phyloP scores from a whole-genome alignment of 2,888 invertebrate species.

The Apodemia mormo region DNA sequence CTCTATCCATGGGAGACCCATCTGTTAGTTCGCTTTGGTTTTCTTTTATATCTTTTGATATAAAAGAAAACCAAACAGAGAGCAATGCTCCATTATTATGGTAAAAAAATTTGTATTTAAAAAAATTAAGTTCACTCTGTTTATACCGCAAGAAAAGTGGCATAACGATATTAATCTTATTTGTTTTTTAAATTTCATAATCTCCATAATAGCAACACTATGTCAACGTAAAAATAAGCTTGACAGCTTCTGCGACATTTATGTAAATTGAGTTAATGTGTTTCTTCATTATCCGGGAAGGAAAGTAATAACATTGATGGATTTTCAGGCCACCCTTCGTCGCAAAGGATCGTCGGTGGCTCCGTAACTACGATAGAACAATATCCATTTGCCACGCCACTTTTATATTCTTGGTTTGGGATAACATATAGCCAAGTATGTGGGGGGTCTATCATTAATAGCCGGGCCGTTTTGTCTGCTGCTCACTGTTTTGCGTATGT shows the following conservation, averaged over 20 bases:
- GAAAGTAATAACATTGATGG: conserved; percentile 13
- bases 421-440: conserved; percentile 34
- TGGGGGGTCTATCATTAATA: conserved; percentile 37
- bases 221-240: neutral
- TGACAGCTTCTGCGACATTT: neutral
- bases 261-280: conserved; percentile 1
- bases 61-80: too few species aligned
- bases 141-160: too few species aligned
- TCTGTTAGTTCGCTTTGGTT: too few species aligned
- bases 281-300: neutral
- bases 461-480: conserved; percentile 35
- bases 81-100: too few species aligned
- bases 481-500: conserved; percentile 40
- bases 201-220: too few species aligned
- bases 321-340: neutral
- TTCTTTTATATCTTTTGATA: too few species aligned
- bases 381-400: conserved; percentile 35
- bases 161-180: too few species aligned
- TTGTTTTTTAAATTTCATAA: too few species aligned
- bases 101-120: too few species aligned
- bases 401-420: conserved; percentile 41
- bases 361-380: conserved; percentile 10
- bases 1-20: too few species aligned
- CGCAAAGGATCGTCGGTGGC: conserved; percentile 35
- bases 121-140: too few species aligned